Conservation (phyloP, 2,888 invertebrate species). For the Watsonalla binaria region DNA sequence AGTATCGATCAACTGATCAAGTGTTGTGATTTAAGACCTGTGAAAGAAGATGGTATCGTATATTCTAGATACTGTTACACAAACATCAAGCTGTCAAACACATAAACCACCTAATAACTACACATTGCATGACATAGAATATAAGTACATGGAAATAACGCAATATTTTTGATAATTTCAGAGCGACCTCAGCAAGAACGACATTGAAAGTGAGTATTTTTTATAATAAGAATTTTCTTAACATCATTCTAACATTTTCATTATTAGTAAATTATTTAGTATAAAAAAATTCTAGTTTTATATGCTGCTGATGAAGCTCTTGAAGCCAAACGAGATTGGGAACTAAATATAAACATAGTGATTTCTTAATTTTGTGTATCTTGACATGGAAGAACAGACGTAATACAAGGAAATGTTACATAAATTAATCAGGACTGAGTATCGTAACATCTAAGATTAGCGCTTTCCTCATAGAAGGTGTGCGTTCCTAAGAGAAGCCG, state of each 20-base stretch:
- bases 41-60: slow-evolving; percentile 56
- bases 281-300: too few species aligned
- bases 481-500: slow-evolving; percentile 60
- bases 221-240: background rate
- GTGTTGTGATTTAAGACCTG: slow-evolving; percentile 59
- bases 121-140: slow-evolving; percentile 46
- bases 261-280: too few species aligned
- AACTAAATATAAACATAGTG: background rate
- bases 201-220: slow-evolving; percentile 91
- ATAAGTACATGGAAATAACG: slow-evolving; percentile 54
- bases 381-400: background rate
- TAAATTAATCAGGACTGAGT: slow-evolving; percentile 34
- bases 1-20: slow-evolving; percentile 30
- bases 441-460: slow-evolving; percentile 67
- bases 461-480: slow-evolving; percentile 70
- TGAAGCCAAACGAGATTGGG: too few species aligned
- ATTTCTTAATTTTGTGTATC: background rate
- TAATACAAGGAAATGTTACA: slow-evolving; percentile 21
- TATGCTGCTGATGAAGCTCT: too few species aligned
- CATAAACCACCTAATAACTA: slow-evolving; percentile 37
- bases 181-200: slow-evolving; percentile 92
- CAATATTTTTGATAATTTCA: slow-evolving; percentile 79
- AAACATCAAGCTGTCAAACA: slow-evolving; percentile 45
- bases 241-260: too few species aligned
- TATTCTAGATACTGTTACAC: slow-evolving; percentile 32